phyloP scores from a whole-genome alignment of 2,888 invertebrate species.

The Callyntrura guangdongensis region DNA sequence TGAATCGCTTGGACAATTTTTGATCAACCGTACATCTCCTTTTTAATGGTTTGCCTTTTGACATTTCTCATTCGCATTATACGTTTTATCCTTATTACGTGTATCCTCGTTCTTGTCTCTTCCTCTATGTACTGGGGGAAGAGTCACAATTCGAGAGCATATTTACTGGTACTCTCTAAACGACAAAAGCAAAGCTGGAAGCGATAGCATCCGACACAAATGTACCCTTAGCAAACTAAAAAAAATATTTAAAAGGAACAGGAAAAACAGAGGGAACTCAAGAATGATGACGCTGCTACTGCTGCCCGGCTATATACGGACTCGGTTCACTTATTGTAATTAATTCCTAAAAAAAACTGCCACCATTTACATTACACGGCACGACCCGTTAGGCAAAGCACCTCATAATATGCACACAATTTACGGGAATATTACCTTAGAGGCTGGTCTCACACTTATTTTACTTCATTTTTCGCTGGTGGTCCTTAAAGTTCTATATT shows the following conservation, averaged over 20 bases:
- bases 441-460: constrained; percentile 14
- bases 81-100: background rate
- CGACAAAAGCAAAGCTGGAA: background rate
- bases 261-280: background rate
- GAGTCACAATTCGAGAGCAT: too few relatives aligned
- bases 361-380: constrained; percentile 15
- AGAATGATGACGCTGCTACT: background rate
- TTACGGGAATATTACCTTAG: constrained; percentile 65
- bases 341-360: constrained; percentile 56
- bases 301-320: background rate
- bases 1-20: constrained; percentile 20
- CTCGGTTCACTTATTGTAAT: constrained; percentile 72
- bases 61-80: constrained; percentile 48
- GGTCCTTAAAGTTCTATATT: background rate
- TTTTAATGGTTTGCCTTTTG: constrained; percentile 65
- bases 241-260: background rate
- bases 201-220: constrained; percentile 6
- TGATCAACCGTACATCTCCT: constrained; percentile 52
- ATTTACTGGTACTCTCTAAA: too few relatives aligned
- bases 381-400: constrained; percentile 50
- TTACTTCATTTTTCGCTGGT: constrained; percentile 6
- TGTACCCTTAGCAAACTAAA: background rate
- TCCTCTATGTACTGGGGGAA: background rate
- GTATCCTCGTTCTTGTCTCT: background rate
- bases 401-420: constrained; percentile 61